These are phyloP conservation scores for Poicephalus meyeri DNA, from an alignment of 2,113 vertebrate genomes.

Conservation along the genomic window DNA sequence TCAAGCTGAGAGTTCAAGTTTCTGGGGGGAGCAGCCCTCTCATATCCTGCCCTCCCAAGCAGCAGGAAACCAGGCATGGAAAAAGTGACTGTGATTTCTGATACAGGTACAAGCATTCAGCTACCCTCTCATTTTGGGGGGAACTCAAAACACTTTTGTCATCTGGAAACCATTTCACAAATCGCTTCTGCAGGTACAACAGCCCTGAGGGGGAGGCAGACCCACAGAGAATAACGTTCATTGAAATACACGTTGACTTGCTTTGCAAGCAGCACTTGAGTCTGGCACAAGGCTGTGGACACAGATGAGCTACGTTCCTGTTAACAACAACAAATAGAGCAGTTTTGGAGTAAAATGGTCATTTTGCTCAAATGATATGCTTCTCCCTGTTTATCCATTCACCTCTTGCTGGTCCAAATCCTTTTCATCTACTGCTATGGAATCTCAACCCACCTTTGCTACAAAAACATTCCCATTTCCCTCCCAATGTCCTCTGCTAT, in stretches of 20 bases:
- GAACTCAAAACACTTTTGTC: not conserved
- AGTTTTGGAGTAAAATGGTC: not conserved
- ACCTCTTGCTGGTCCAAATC: not conserved
- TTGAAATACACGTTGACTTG: not conserved
- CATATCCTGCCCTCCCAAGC: not conserved
- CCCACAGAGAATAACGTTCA: not conserved
- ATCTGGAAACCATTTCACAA: slow-evolving; percentile 52
- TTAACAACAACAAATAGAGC: not conserved
- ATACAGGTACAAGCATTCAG: not conserved
- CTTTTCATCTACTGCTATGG: not conserved
- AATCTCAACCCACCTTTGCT: not conserved
- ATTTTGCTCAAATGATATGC: not conserved
- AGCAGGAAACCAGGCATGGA: not conserved
- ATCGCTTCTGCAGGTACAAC: slow-evolving; percentile 35
- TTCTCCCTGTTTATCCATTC: not conserved
- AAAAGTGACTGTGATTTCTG: not conserved
- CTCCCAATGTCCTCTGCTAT: not conserved
- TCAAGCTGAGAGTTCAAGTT: not conserved
- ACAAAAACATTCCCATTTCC: not conserved
- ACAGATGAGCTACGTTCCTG: accelerated
- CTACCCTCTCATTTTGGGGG: not conserved
- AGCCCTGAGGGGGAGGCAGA: not conserved
- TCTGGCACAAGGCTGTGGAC: not conserved
- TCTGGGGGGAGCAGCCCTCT: not conserved
- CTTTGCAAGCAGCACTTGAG: not conserved